Conservation (phyloP, 1,140 invertebrate genomes). For the Stegodyphus mimosarum region DNA sequence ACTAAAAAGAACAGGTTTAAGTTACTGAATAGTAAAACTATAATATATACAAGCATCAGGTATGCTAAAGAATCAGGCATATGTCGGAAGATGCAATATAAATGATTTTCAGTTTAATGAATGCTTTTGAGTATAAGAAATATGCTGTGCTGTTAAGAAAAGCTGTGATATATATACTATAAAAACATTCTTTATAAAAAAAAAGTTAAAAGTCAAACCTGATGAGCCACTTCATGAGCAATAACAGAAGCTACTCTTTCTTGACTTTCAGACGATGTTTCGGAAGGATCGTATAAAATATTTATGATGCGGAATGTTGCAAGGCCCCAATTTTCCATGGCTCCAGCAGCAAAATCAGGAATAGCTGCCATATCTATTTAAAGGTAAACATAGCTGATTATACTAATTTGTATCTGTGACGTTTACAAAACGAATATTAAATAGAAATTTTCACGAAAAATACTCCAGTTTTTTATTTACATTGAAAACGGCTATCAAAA, state of each 20-base stretch:
- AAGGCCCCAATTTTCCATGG: conserved; percentile 97
- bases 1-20: too few species aligned
- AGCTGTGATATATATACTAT: neutral
- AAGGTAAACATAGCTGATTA: neutral
- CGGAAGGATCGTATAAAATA: conserved; percentile 77
- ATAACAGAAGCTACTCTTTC: conserved; percentile 83
- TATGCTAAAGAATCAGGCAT: too few species aligned
- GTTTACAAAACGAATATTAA: neutral
- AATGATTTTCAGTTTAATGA: too few species aligned
- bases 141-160: neutral
- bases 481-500: too few species aligned
- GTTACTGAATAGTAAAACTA: too few species aligned
- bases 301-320: conserved; percentile 81
- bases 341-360: conserved; percentile 94
- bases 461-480: too few species aligned
- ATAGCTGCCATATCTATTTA: conserved; percentile 89
- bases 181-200: neutral
- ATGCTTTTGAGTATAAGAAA: too few species aligned
- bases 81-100: too few species aligned
- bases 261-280: conserved; percentile 78
- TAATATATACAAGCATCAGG: too few species aligned
- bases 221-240: conserved; percentile 80
- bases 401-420: neutral
- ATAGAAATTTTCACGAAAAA: neutral
- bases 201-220: conserved; percentile 26